Conservation (phyloP, 2,888 invertebrate species). For the Dicycla oo region DNA sequence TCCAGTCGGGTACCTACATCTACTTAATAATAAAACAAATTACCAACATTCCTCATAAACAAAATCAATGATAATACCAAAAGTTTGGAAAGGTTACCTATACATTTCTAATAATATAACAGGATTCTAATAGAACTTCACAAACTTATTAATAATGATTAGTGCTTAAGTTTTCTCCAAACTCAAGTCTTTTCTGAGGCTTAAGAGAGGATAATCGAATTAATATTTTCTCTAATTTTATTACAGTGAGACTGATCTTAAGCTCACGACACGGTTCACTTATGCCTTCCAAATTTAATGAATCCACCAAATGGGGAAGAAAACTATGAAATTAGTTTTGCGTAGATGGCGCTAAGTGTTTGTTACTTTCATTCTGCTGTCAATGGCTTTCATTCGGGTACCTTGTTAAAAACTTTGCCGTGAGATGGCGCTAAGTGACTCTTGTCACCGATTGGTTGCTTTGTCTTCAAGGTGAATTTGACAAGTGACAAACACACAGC, state of each 20-base stretch:
- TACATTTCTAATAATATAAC: conserved; percentile 11
- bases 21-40: neutral
- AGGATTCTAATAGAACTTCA: conserved; percentile 36
- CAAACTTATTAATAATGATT: conserved; percentile 54
- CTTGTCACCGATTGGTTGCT: too few relatives aligned
- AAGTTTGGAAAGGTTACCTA: conserved; percentile 3
- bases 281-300: conserved; percentile 5
- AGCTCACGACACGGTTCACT: neutral
- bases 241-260: conserved; percentile 24
- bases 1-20: neutral
- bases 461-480: too few relatives aligned
- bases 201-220: conserved; percentile 41
- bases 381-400: too few relatives aligned
- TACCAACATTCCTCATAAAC: neutral
- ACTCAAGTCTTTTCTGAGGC: conserved; percentile 37
- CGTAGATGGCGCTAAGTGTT: too few relatives aligned
- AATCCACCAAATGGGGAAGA: conserved; percentile 3
- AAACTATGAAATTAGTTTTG: too few relatives aligned
- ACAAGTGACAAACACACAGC: too few relatives aligned
- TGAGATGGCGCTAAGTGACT: too few relatives aligned
- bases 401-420: too few relatives aligned
- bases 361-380: too few relatives aligned
- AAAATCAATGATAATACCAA: conserved; percentile 24
- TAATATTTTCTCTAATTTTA: conserved; percentile 46
- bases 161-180: conserved; percentile 34